phyloP scores from a whole-genome alignment of 1,140 invertebrate genomes.

The Orchesella cincta region DNA sequence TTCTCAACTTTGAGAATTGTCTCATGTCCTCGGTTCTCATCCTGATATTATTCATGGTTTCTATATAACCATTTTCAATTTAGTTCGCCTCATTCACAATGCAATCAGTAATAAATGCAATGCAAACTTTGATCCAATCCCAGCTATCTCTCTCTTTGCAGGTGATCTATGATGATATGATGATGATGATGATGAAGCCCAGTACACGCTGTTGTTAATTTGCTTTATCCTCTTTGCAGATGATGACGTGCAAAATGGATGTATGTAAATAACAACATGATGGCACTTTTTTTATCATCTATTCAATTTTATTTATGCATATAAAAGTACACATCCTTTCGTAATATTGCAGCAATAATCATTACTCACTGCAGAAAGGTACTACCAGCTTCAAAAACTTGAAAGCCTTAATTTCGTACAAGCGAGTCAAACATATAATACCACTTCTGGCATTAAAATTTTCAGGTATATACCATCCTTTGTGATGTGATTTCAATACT shows the following conservation, averaged over 20 bases:
- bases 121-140: too few relatives aligned
- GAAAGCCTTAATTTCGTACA: background rate
- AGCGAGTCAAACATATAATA: background rate
- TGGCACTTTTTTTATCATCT: background rate
- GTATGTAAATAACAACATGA: background rate
- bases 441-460: background rate
- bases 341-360: background rate
- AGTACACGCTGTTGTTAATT: background rate
- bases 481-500: too few relatives aligned
- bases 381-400: background rate
- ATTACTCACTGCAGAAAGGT: background rate
- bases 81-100: too few relatives aligned
- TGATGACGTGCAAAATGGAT: background rate
- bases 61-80: too few relatives aligned
- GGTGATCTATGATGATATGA: background rate
- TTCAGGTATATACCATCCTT: too few relatives aligned
- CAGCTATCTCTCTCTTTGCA: background rate
- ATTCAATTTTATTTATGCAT: background rate
- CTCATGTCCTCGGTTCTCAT: too few relatives aligned
- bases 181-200: background rate
- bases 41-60: too few relatives aligned
- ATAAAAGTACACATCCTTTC: constrained; percentile 21
- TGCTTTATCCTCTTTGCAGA: background rate
- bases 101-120: too few relatives aligned
- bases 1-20: too few relatives aligned